Conservation (phyloP, 2,113 vertebrate genomes). For the Nicator chloris region DNA sequence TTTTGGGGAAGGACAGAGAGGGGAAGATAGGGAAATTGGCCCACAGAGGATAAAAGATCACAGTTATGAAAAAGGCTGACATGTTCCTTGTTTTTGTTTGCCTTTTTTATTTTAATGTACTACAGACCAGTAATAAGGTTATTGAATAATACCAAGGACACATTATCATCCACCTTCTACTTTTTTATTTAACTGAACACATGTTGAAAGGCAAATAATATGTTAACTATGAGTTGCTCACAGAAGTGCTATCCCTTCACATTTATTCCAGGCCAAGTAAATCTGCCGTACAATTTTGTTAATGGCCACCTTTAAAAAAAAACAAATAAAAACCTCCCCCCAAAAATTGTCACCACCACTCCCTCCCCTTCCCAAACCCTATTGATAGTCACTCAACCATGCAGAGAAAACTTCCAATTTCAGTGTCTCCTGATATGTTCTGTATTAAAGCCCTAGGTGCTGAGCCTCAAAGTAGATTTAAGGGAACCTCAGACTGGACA, state of each 20-base stretch:
- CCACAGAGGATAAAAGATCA: background rate
- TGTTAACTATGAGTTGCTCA: background rate
- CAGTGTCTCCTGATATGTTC: background rate
- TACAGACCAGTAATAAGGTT: background rate
- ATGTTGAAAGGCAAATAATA: background rate
- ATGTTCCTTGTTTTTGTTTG: background rate
- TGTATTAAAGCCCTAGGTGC: background rate
- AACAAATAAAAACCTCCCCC: rapidly evolving
- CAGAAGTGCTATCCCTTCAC: background rate
- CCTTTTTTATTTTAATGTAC: background rate
- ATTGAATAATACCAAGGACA: background rate
- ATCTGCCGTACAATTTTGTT: background rate
- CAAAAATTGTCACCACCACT: background rate
- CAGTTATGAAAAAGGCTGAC: background rate
- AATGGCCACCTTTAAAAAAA: background rate
- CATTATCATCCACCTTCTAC: background rate
- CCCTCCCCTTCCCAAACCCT: background rate
- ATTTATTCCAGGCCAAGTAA: background rate
- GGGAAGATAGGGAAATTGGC: background rate
- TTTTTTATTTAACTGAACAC: background rate
- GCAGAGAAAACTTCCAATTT: background rate
- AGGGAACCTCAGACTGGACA: background rate
- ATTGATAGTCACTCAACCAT: background rate
- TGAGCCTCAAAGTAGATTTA: background rate
- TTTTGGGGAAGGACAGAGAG: background rate